Conservation (phyloP, 2,113 vertebrate species). For the Cyphomyrus discorhynchus region DNA sequence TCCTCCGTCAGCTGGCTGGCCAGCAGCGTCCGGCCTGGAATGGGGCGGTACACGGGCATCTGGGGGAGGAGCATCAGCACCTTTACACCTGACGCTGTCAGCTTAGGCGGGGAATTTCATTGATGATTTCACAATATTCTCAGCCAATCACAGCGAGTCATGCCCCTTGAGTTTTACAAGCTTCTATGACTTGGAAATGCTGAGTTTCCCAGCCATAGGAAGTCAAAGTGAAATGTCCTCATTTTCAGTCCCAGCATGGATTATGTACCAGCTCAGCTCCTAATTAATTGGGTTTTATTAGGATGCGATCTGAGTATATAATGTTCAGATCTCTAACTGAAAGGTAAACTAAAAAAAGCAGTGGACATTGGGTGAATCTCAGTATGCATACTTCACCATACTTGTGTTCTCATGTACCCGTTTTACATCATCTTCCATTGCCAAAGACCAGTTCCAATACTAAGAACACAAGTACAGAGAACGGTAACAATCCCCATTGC, state of each 20-base stretch:
- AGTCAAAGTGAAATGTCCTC: not conserved
- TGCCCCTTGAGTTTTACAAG: not conserved
- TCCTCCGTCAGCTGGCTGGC: conserved; percentile 96
- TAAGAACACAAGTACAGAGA: not conserved
- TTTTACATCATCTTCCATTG: too few relatives aligned
- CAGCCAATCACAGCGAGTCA: not conserved
- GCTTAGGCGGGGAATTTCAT: not conserved
- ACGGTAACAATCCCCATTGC: not conserved
- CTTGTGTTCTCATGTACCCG: too few relatives aligned
- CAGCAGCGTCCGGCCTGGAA: conserved; percentile 88
- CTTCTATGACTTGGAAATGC: not conserved
- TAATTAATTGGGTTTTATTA: not conserved
- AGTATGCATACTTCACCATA: not conserved
- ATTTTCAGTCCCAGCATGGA: not conserved
- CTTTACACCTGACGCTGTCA: not conserved
- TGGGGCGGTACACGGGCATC: conserved; percentile 83
- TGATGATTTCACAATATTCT: not conserved
- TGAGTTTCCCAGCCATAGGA: not conserved
- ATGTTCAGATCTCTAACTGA: not conserved
- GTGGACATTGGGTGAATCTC: not conserved
- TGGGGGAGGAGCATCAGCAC: conserved; percentile 22
- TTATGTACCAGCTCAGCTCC: not conserved
- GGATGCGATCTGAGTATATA: not conserved
- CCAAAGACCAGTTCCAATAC: too few relatives aligned
- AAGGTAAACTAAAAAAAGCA: not conserved